phyloP scores from a whole-genome alignment of 2,113 vertebrate genomes.

The Dipodomys merriami region DNA sequence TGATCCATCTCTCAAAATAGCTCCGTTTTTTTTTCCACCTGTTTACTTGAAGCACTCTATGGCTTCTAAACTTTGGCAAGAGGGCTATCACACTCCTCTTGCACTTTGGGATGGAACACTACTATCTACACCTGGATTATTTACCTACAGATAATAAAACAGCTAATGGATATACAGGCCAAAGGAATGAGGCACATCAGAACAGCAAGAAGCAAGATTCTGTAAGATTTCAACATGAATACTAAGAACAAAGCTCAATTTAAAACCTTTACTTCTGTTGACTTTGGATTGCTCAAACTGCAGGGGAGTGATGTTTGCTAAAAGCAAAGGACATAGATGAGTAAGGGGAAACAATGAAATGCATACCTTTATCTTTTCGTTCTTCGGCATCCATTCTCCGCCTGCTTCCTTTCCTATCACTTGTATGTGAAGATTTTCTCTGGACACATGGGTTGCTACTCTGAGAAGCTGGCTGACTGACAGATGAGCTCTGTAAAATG shows the following conservation, averaged over 20 bases:
- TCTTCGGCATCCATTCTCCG: slow-evolving; percentile 85
- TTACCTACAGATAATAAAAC: not conserved
- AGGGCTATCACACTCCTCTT: not conserved
- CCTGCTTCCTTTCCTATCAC: slow-evolving; percentile 83
- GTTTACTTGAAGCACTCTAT: not conserved
- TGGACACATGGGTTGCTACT: slow-evolving; percentile 79
- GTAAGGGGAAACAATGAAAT: not conserved
- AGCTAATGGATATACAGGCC: not conserved
- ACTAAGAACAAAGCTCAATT: not conserved
- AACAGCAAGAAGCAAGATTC: not conserved
- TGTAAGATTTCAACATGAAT: not conserved
- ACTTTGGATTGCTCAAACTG: not conserved
- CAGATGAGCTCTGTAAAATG: slow-evolving; percentile 83
- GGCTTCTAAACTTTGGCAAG: not conserved
- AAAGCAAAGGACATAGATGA: too few species aligned
- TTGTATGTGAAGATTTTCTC: slow-evolving; percentile 81
- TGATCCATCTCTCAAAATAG: not conserved
- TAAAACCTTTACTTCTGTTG: not conserved
- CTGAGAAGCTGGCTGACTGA: slow-evolving; percentile 83
- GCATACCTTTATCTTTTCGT: slow-evolving; percentile 86
- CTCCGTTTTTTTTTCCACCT: not conserved
- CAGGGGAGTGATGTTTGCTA: not conserved
- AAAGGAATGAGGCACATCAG: not conserved
- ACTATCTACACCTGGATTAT: not conserved
- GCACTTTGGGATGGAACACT: not conserved